Percentiles rank a stretch among this genome's conserved stretches.
Evolutionary conservation across 2,888 invertebrate genomes (phyloP).

Genomic region (Julus scanicus): DNA sequence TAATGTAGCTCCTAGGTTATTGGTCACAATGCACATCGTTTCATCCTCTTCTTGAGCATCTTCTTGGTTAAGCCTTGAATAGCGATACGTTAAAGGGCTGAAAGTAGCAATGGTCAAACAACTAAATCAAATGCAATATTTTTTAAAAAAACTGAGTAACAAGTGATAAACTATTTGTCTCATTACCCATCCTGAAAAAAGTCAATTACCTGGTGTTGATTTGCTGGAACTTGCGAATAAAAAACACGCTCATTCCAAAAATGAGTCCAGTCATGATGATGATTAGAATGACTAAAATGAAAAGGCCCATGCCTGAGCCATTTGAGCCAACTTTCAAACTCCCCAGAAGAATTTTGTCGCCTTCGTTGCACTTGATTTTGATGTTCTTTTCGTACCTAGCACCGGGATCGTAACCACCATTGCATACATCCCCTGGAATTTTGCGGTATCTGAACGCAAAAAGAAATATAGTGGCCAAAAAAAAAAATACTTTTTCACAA

Average conservation of each 20-base stretch:
- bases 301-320: constrained; percentile 51
- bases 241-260: constrained; percentile 56
- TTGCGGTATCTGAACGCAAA: constrained; percentile 75
- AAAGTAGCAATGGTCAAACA: background rate
- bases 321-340: constrained; percentile 46
- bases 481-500: background rate
- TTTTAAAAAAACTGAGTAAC: background rate
- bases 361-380: constrained; percentile 55
- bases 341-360: constrained; percentile 51
- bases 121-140: background rate
- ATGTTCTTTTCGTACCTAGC: constrained; percentile 53
- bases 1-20: constrained; percentile 39
- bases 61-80: constrained; percentile 53
- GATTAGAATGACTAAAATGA: constrained; percentile 53
- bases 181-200: background rate
- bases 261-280: constrained; percentile 56
- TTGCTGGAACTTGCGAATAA: constrained; percentile 54
- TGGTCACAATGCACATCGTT: constrained; percentile 53
- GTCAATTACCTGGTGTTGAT: constrained; percentile 51
- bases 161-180: background rate
- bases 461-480: background rate
- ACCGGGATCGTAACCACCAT: constrained; percentile 70
- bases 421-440: constrained; percentile 83
- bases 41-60: constrained; percentile 51
- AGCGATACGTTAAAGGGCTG: constrained; percentile 54